Percentiles rank a stretch among this genome's conserved stretches.
These are phyloP conservation scores for Porites cylindrica DNA, from an alignment of 92 coral and sea anemone species.

Conservation along the genomic window DNA sequence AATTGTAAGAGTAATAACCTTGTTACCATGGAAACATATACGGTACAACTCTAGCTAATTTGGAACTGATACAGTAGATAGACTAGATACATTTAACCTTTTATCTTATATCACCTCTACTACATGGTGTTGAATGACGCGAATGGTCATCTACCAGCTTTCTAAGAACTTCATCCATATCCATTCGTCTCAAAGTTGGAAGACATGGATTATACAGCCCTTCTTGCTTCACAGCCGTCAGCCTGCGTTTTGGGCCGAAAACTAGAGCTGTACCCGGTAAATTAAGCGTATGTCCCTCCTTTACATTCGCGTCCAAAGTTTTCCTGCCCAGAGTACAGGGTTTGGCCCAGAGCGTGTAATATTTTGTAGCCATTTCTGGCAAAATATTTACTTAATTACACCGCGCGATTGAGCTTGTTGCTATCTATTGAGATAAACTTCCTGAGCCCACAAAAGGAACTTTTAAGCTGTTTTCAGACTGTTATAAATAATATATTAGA, in stretches of 20 bases:
- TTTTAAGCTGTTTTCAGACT: slow-evolving; percentile 19
- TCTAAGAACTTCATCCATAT: slow-evolving; percentile 87
- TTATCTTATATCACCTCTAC: slow-evolving; percentile 63
- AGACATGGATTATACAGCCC: slow-evolving; percentile 84
- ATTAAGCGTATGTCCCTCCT: neutral
- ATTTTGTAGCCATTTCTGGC: slow-evolving; percentile 58
- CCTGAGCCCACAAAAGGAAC: neutral
- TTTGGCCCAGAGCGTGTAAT: slow-evolving; percentile 67
- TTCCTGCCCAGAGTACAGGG: slow-evolving; percentile 68
- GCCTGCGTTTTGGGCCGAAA: slow-evolving; percentile 39
- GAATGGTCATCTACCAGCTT: slow-evolving; percentile 86
- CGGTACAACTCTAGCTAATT: neutral
- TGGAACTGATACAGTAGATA: neutral
- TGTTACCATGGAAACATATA: slow-evolving; percentile 27
- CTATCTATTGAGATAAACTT: neutral
- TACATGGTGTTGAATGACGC: slow-evolving; percentile 76
- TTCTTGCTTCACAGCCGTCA: slow-evolving; percentile 85
- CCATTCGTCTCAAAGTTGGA: slow-evolving; percentile 93
- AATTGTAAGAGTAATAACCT: neutral
- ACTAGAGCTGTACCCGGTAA: slow-evolving; percentile 14
- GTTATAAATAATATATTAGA: slow-evolving; percentile 28
- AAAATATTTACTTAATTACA: neutral
- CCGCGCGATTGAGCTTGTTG: neutral
- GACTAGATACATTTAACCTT: neutral
- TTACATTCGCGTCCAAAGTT: slow-evolving; percentile 47